phyloP scores from a whole-genome alignment of 2,888 invertebrate genomes.

The Flabesymbios commensalis region DNA sequence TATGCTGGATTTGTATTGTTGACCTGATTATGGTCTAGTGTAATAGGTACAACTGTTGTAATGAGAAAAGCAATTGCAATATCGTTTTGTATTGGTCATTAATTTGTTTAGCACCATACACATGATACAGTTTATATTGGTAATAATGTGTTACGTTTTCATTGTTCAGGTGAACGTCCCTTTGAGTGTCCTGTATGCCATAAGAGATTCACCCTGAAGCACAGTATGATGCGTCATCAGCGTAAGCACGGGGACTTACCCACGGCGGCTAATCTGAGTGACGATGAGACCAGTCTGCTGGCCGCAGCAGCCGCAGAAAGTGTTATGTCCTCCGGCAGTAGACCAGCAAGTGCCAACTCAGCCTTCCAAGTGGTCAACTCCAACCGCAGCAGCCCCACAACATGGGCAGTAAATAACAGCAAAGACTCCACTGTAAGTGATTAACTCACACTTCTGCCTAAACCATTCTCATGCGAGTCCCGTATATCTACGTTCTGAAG shows the following conservation, averaged over 20 bases:
- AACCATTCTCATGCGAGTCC: too few species aligned
- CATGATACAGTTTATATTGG: background rate
- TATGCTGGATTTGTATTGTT: too few species aligned
- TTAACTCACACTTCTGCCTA: too few species aligned
- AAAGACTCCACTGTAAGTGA: background rate
- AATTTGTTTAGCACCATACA: too few species aligned
- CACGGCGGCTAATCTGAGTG: background rate
- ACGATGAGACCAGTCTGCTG: background rate
- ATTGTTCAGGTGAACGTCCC: slow-evolving; percentile 71
- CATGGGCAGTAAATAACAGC: background rate
- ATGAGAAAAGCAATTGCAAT: too few species aligned
- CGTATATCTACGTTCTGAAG: too few species aligned
- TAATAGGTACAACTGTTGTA: too few species aligned
- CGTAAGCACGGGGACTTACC: slow-evolving; percentile 72
- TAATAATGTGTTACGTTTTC: background rate
- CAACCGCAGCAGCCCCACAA: background rate
- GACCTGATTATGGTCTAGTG: too few species aligned
- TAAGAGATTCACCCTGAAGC: slow-evolving; percentile 86
- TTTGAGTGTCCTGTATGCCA: slow-evolving; percentile 89
- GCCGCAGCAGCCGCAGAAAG: background rate
- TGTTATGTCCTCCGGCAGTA: background rate
- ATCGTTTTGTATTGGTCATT: too few species aligned
- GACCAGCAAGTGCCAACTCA: background rate
- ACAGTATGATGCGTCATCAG: slow-evolving; percentile 90
- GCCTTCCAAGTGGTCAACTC: background rate